Base-by-base conservation (phyloP, 2,888 invertebrate species). In the Nycteola revayana region DNA sequence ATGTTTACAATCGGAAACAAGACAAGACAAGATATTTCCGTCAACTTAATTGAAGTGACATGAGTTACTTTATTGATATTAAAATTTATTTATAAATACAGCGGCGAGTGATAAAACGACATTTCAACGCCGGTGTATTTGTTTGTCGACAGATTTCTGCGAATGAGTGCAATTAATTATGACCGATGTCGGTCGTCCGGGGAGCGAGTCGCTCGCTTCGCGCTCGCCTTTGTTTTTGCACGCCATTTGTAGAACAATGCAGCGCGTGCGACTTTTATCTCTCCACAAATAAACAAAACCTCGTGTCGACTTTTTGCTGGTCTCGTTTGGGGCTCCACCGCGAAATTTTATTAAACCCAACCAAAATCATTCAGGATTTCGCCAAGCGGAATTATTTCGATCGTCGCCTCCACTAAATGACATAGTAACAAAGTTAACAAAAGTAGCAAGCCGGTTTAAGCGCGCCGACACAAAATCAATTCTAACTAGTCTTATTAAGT, bases 151-250 rank as follows among this genome's bases (percentile, higher is more conserved):
- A 65, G 70, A 76, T 79, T 83, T 85, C 84, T 75, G 70, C 73
- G 84, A 85, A 85, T 61, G 67, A 64, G 61, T 60, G 73, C 75
- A 85, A 87, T 87, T 85, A 86, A 85, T 86, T 82, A 81, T 76
- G 71, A 72, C 64, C 66, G 64, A 76, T 70, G 76, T 69, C 61
- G 66, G 65, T 75, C 69, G 75, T 67, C 61, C 41, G 43, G 20
- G 48, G 39, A 60, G 21, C 21, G 21, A 21, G 4, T 7, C 60
- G 56, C 57, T 41, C 48, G 50, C 46, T 52, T 48, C 44, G 63
- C 58, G 58, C 39, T 52, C 54, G 51, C 57, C 72, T 75, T 82
- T 83, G 77, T 83, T 85, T 83, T 82, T 77, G 66, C 67, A 49
- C 69, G 54, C 71, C 76, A 73, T 81, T 83, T 81, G 70, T 75